phyloP scores from a whole-genome alignment of 2,888 invertebrate genomes.

The Pheosia gnoma region DNA sequence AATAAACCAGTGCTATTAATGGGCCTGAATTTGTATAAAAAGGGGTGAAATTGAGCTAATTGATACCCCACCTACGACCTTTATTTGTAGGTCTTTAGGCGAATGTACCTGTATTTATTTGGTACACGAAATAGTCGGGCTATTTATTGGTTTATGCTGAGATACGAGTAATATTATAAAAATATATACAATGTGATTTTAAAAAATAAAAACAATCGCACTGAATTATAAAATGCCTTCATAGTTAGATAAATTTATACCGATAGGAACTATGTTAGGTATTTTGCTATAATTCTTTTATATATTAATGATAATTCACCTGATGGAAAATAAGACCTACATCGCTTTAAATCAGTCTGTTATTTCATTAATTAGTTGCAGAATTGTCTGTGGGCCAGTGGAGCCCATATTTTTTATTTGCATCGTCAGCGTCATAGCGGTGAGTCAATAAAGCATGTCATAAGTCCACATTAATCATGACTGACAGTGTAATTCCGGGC shows the following conservation, averaged over 20 bases:
- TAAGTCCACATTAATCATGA: conserved; percentile 76
- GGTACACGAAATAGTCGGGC: not conserved
- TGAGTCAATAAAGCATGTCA: conserved; percentile 69
- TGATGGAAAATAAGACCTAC: no score
- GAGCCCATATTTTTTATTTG: conserved; percentile 55
- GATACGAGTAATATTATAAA: no score
- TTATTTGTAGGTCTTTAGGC: conserved; percentile 25
- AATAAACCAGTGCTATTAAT: conserved; percentile 71
- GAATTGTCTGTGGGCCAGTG: conserved; percentile 44
- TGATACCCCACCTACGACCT: conserved; percentile 46
- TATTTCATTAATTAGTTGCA: conserved; percentile 42
- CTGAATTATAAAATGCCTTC: no score
- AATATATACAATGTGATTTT: not conserved
- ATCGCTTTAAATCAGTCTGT: conserved; percentile 39
- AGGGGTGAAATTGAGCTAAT: conserved; percentile 58
- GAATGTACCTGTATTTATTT: not conserved
- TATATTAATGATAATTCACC: no score
- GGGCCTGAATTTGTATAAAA: conserved; percentile 61
- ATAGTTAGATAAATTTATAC: no score
- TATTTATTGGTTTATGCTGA: not conserved
- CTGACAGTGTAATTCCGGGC: conserved; percentile 71
- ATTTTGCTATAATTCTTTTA: no score
- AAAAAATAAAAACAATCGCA: no score
- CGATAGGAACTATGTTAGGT: no score
- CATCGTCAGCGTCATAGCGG: conserved; percentile 40